phyloP scores from a whole-genome alignment of 2,888 invertebrate species.

The Dendrolimus houi region DNA sequence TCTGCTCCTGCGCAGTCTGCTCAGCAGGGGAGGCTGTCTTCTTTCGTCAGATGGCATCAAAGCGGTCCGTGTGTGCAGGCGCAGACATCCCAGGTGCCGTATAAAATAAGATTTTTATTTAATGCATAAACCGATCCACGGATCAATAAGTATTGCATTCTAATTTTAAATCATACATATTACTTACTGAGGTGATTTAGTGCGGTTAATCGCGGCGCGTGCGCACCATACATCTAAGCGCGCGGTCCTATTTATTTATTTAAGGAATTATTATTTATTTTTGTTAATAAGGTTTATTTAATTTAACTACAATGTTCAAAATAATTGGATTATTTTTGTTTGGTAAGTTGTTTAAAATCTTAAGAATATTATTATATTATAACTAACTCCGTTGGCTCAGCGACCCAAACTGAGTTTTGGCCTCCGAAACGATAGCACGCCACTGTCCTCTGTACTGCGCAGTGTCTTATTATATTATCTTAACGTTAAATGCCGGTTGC shows the following conservation, averaged over 20 bases:
- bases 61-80: no score
- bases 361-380: not conserved
- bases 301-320: constrained; percentile 9
- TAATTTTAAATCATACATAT: constrained; percentile 45
- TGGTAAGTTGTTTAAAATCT: constrained; percentile 29
- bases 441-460: no score
- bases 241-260: constrained; percentile 17
- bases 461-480: not conserved
- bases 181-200: constrained; percentile 29
- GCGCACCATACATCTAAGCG: constrained; percentile 16
- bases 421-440: no score
- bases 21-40: no score
- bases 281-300: constrained; percentile 11
- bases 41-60: no score
- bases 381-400: no score
- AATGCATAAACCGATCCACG: constrained; percentile 23
- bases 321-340: constrained; percentile 45
- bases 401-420: no score
- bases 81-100: no score
- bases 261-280: constrained; percentile 13
- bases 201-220: constrained; percentile 33
- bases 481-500: not conserved
- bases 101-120: not conserved
- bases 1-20: no score
- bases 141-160: constrained; percentile 42